These are phyloP conservation scores for Arctia plantaginis DNA, from an alignment of 2,888 invertebrate genomes.

Conservation along the genomic window DNA sequence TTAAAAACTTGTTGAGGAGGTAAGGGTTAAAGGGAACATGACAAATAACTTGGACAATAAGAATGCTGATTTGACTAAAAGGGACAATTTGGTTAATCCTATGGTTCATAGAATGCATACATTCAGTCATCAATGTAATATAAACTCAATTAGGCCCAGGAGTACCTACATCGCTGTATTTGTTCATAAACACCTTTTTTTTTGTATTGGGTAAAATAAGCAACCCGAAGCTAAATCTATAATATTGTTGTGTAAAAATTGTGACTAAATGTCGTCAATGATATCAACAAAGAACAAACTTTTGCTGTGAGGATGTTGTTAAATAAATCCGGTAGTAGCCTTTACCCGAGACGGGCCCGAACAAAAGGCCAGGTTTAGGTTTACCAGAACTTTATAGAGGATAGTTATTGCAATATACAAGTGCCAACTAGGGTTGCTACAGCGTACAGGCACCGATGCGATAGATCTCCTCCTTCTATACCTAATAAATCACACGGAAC, in stretches of 20 bases:
- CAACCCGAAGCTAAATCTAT: background rate
- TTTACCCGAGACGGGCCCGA: background rate
- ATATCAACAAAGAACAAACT: background rate
- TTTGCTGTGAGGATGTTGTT: background rate
- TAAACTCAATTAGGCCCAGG: too few relatives aligned
- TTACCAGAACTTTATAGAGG: background rate
- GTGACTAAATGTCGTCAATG: background rate
- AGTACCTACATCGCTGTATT: too few relatives aligned
- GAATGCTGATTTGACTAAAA: background rate
- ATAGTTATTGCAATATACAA: too few relatives aligned
- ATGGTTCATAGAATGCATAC: background rate
- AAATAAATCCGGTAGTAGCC: background rate
- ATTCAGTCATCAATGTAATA: too few relatives aligned
- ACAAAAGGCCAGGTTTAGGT: background rate
- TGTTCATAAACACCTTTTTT: too few relatives aligned
- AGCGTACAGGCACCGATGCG: too few relatives aligned
- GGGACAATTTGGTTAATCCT: background rate
- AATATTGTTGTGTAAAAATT: background rate
- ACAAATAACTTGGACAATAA: background rate
- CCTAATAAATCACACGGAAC: too few relatives aligned
- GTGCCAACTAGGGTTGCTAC: too few relatives aligned
- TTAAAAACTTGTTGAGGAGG: background rate
- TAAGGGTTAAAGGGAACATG: background rate
- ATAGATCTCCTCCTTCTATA: background rate
- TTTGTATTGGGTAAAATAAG: background rate